These are phyloP conservation scores for Apamea anceps DNA, from an alignment of 2,888 invertebrate species.

Conservation along the genomic window DNA sequence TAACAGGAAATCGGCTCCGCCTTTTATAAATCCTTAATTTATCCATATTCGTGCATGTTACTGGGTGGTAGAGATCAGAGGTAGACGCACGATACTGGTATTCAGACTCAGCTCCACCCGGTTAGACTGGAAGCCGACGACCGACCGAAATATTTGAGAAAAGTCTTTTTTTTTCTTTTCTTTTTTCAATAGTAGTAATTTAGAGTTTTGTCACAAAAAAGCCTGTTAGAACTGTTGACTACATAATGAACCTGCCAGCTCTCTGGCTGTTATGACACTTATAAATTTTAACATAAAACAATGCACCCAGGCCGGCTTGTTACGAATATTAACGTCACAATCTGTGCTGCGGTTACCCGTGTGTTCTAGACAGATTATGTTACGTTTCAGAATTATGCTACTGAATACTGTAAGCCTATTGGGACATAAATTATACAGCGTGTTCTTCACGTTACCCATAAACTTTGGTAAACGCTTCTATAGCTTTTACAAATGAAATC, in stretches of 20 bases:
- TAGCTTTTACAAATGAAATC: too few relatives aligned
- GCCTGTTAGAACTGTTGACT: not conserved
- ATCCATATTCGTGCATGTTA: not conserved
- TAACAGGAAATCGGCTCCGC: not conserved
- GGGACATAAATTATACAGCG: too few relatives aligned
- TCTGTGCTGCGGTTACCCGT: conserved; percentile 43
- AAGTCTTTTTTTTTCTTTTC: too few relatives aligned
- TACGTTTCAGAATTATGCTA: conserved; percentile 26
- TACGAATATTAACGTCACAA: conserved; percentile 54
- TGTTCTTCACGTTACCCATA: too few relatives aligned
- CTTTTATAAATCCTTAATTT: not conserved
- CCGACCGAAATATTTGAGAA: not conserved
- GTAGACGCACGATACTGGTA: too few relatives aligned
- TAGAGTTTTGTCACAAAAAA: not conserved
- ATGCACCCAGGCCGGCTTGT: conserved; percentile 16
- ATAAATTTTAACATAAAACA: conserved; percentile 32
- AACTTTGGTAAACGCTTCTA: too few relatives aligned
- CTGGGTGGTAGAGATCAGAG: too few relatives aligned
- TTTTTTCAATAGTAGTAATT: not conserved
- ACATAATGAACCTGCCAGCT: conserved; percentile 1
- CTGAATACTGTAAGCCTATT: not conserved
- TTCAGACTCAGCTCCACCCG: not conserved
- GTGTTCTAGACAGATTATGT: conserved; percentile 58
- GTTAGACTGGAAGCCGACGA: not conserved
- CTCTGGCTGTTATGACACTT: conserved; percentile 11